These are phyloP conservation scores for Valencia hispanica DNA, from an alignment of 2,797 vertebrate genomes.

Conservation along the genomic window DNA sequence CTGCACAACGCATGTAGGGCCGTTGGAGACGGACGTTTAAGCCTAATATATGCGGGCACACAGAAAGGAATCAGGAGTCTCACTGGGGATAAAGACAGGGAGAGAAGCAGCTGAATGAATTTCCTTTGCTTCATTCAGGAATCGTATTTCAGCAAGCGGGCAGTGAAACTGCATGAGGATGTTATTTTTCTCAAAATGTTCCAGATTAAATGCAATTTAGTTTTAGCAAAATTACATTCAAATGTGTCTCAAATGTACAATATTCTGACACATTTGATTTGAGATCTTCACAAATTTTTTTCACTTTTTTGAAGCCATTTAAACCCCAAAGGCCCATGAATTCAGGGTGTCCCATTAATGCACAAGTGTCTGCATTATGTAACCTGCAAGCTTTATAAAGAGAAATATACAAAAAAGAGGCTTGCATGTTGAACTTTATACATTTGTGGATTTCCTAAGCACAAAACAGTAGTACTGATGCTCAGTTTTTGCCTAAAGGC, in stretches of 20 bases:
- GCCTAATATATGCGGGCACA: slow-evolving; percentile 68
- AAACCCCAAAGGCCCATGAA: neutral
- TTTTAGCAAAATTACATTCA: neutral
- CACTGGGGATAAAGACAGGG: neutral
- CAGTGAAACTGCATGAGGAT: neutral
- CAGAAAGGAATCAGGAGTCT: slow-evolving; percentile 44
- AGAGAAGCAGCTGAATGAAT: slow-evolving; percentile 27
- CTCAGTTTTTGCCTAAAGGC: neutral
- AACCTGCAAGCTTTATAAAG: neutral
- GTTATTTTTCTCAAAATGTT: neutral
- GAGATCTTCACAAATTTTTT: neutral
- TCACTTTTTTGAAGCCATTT: neutral
- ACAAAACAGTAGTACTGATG: neutral
- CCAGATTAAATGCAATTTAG: neutral
- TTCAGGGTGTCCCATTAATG: neutral
- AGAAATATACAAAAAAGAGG: neutral
- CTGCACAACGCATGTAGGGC: slow-evolving; percentile 50
- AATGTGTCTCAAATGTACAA: neutral
- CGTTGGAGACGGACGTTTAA: slow-evolving; percentile 59
- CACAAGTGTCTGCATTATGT: neutral
- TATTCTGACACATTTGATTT: neutral
- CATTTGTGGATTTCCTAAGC: neutral
- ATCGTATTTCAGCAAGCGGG: slow-evolving; percentile 1
- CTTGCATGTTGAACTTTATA: too few relatives aligned
- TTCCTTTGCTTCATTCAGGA: slow-evolving; percentile 13